Conservation (phyloP, 2,113 vertebrate genomes). For the Anarhynchus alexandrinus region DNA sequence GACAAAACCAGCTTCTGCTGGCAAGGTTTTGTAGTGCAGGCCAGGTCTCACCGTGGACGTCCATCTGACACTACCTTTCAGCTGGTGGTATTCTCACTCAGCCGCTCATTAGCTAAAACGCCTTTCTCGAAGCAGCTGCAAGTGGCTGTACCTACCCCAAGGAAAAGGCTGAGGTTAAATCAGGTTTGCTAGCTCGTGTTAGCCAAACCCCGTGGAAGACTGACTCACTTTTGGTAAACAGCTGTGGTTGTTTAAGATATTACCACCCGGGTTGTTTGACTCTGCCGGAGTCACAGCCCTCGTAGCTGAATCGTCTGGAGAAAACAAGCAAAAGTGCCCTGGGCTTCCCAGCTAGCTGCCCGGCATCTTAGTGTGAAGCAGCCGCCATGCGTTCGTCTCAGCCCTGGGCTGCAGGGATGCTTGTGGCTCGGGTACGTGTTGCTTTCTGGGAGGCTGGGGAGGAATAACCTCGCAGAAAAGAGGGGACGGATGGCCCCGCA, state of each 20-base stretch:
- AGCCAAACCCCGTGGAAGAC: background rate
- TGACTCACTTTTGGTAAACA: background rate
- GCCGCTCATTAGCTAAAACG: background rate
- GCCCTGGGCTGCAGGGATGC: background rate
- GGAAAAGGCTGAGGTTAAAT: background rate
- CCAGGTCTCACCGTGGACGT: background rate
- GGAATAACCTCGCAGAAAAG: background rate
- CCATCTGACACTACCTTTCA: background rate
- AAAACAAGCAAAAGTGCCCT: background rate
- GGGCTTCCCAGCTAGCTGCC: background rate
- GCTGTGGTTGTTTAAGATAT: constrained; percentile 6
- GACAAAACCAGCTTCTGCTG: background rate
- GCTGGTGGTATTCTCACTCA: background rate
- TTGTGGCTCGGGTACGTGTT: fast-evolving
- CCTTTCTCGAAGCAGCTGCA: background rate
- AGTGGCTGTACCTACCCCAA: background rate
- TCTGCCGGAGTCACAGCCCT: background rate
- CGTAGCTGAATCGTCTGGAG: background rate
- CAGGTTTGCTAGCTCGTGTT: background rate
- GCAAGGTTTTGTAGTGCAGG: background rate
- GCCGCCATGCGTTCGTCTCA: fast-evolving
- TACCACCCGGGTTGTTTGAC: background rate
- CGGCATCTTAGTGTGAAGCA: background rate
- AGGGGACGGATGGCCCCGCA: background rate
- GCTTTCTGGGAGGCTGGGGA: background rate